Conservation (phyloP, 2,888 invertebrate species). For the Ametastegia equiseti region DNA sequence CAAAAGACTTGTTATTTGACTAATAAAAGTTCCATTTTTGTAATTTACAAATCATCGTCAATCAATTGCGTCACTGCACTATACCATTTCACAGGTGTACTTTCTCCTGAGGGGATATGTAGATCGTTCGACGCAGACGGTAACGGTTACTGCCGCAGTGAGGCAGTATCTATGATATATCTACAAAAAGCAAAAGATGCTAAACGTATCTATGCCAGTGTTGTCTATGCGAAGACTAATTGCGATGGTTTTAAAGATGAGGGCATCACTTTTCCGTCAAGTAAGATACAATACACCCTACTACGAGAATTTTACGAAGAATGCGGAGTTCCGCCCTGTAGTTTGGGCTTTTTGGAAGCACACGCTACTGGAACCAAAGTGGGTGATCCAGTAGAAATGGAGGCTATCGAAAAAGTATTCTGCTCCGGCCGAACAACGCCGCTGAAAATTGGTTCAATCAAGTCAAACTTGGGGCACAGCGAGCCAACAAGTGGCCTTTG, state of each 20-base stretch:
- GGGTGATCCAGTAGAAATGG: constrained; percentile 83
- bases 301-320: constrained; percentile 78
- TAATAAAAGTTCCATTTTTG: neutral
- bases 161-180: constrained; percentile 83
- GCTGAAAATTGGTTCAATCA: constrained; percentile 79
- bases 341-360: constrained; percentile 81
- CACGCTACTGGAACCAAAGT: constrained; percentile 80
- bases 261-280: constrained; percentile 57
- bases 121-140: constrained; percentile 91
- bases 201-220: constrained; percentile 74
- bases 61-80: neutral
- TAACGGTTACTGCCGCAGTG: constrained; percentile 87
- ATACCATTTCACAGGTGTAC: constrained; percentile 77
- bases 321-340: constrained; percentile 77
- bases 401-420: constrained; percentile 80
- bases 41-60: neutral
- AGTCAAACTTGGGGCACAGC: constrained; percentile 77
- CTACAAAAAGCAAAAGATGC: constrained; percentile 80
- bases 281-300: constrained; percentile 57
- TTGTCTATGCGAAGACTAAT: constrained; percentile 77
- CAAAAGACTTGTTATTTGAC: neutral
- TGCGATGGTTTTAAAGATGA: constrained; percentile 74
- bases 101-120: constrained; percentile 90
- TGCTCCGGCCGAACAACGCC: constrained; percentile 78
- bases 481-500: constrained; percentile 78